These are phyloP conservation scores for Ploceus nigricollis DNA, from an alignment of 2,113 vertebrate genomes.

Conservation along the genomic window DNA sequence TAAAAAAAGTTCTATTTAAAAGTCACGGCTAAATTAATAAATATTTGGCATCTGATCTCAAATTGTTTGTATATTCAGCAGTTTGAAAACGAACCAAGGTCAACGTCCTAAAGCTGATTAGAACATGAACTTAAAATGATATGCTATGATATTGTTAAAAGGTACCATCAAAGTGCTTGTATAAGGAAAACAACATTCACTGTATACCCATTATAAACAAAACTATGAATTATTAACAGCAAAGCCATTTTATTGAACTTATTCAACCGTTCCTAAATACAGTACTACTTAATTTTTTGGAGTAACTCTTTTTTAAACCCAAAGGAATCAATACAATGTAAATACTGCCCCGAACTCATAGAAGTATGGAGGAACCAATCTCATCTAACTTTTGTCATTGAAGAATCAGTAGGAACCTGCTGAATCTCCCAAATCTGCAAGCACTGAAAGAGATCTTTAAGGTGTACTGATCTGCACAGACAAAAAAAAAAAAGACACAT, in stretches of 20 bases:
- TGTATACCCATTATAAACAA: not conserved
- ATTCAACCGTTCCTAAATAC: not conserved
- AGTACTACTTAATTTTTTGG: not conserved
- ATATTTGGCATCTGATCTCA: slow-evolving; percentile 60
- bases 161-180: slow-evolving; percentile 12
- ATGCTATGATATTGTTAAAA: not conserved
- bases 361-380: not conserved
- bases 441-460: not conserved
- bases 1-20: slow-evolving; percentile 53
- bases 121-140: slow-evolving; percentile 13
- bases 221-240: not conserved
- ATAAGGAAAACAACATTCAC: not conserved
- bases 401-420: not conserved
- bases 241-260: not conserved
- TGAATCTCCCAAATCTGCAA: not conserved
- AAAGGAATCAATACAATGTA: not conserved
- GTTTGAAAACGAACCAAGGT: slow-evolving; percentile 54
- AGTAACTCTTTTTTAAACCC: not conserved
- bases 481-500: not conserved
- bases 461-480: not conserved
- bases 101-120: slow-evolving; percentile 18
- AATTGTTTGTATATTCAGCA: slow-evolving; percentile 54
- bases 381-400: not conserved
- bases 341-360: not conserved
- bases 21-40: slow-evolving; percentile 53